Conservation (phyloP, 2,888 invertebrate species). For the Zaprionus lineosus region DNA sequence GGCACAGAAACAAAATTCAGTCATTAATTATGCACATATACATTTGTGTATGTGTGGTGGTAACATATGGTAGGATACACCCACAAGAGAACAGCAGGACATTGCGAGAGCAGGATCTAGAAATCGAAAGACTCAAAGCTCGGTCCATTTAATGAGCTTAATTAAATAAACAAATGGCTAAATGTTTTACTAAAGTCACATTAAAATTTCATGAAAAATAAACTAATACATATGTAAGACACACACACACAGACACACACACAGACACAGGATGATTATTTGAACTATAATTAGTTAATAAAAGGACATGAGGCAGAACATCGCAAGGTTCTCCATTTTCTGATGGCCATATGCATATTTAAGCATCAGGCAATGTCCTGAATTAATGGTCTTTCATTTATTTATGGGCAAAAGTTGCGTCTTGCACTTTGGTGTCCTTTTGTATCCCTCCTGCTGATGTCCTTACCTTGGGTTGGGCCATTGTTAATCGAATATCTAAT, state of each 20-base stretch:
- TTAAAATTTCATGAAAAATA: conserved; percentile 48
- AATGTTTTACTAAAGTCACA: conserved; percentile 43
- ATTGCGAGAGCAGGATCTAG: too few relatives aligned
- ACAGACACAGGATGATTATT: conserved; percentile 16
- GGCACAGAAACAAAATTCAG: conserved; percentile 33
- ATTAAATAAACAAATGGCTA: conserved; percentile 75
- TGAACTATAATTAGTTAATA: too few relatives aligned
- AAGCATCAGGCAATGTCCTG: background rate
- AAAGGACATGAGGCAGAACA: background rate
- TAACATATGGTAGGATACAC: conserved; percentile 52
- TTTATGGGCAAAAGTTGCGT: conserved; percentile 25
- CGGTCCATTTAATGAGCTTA: conserved; percentile 70
- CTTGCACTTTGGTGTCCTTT: conserved; percentile 10
- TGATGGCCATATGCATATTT: conserved; percentile 9
- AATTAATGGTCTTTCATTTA: too few relatives aligned
- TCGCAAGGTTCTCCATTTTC: background rate
- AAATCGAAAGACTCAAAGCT: conserved; percentile 16
- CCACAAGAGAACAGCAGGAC: too few relatives aligned
- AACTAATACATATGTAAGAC: conserved; percentile 28
- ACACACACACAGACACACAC: conserved; percentile 11
- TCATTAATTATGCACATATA: conserved; percentile 68
- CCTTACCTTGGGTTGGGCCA: conserved; percentile 1
- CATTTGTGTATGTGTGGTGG: conserved; percentile 25
- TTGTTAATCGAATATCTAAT: conserved; percentile 72
- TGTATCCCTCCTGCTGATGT: too few relatives aligned